Conservation (phyloP, 2,797 vertebrate species). For the Poecilia gillii region DNA sequence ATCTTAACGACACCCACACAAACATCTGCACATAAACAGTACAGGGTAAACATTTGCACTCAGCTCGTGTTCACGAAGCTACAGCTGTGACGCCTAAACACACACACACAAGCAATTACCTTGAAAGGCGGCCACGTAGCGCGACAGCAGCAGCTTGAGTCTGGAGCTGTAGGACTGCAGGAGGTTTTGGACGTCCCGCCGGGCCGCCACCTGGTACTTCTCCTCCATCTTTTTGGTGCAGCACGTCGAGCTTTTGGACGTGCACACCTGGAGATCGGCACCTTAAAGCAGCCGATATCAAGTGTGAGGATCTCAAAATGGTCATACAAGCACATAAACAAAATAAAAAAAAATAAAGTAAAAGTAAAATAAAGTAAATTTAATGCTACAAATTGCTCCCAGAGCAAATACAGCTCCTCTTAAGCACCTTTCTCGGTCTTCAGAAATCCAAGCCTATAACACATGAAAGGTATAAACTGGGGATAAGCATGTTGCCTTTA, state of each 20-base stretch:
- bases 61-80: conserved; percentile 7
- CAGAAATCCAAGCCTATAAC: not conserved
- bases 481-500: conserved; percentile 14
- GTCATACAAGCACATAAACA: not conserved
- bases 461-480: conserved; percentile 1
- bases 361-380: not conserved
- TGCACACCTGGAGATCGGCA: conserved; percentile 88
- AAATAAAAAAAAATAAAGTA: not conserved
- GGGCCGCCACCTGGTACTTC: conserved; percentile 83
- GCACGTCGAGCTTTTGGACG: conserved; percentile 83
- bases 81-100: conserved; percentile 7
- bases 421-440: conserved; percentile 4
- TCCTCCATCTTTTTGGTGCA: conserved; percentile 92
- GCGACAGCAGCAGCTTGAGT: conserved; percentile 86
- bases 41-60: conserved; percentile 38
- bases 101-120: conserved; percentile 70
- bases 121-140: conserved; percentile 88
- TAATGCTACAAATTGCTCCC: not conserved
- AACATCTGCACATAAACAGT: conserved; percentile 29
- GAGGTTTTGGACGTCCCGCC: conserved; percentile 85
- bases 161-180: conserved; percentile 85
- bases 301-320: conserved; percentile 6
- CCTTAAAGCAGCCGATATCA: conserved; percentile 70
- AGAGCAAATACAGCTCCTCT: not conserved
- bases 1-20: conserved; percentile 59